Evolutionary conservation across 2,888 invertebrate genomes (phyloP).

Genomic region (Lottia scabra): DNA sequence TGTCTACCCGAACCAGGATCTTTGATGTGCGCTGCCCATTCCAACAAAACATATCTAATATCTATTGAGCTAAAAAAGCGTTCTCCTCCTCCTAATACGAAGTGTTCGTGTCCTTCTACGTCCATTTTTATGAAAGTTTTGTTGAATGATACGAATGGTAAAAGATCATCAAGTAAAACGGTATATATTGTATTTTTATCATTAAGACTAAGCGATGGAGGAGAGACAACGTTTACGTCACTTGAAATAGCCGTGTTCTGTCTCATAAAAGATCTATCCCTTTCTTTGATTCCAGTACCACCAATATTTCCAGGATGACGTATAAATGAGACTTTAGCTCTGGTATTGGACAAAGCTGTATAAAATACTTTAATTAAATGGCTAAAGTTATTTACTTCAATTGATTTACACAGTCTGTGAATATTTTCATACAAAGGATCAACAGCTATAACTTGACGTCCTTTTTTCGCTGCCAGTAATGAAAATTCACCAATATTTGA

Average conservation of each 20-base stretch:
- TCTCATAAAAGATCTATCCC: no score
- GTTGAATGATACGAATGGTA: neutral
- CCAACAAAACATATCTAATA: neutral
- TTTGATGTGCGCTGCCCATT: neutral
- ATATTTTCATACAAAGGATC: neutral
- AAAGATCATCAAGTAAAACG: neutral
- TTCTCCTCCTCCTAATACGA: neutral
- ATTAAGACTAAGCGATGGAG: neutral
- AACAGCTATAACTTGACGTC: neutral
- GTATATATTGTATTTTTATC: neutral
- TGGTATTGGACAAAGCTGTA: neutral
- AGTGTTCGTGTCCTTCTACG: neutral
- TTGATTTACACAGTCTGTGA: neutral
- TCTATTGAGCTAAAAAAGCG: neutral
- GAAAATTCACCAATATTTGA: neutral
- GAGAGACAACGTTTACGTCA: neutral
- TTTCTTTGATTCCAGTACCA: neutral
- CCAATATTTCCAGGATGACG: neutral
- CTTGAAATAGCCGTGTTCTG: no score
- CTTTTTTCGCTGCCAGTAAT: neutral
- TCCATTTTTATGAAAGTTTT: neutral
- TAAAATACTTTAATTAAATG: neutral
- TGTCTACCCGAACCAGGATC: neutral
- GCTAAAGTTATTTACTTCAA: neutral
- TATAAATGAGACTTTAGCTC: neutral